Evolutionary conservation across 2,797 vertebrate genomes (phyloP).

Genomic region (Malurus leucopterus): DNA sequence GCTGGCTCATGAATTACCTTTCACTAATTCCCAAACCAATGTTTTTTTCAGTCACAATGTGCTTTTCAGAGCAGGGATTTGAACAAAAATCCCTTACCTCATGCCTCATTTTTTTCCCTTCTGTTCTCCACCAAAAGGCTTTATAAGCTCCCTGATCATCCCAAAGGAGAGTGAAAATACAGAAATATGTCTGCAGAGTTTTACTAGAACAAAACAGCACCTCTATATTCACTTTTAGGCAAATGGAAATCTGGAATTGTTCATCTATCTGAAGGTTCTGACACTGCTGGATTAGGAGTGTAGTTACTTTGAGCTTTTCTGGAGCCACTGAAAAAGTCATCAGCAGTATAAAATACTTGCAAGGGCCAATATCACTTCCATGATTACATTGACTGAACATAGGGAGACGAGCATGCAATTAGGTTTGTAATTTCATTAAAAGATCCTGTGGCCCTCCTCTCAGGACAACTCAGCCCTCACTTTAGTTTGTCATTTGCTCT

Average conservation of each 20-base stretch:
- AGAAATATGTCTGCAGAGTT: not conserved
- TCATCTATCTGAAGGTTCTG: not conserved
- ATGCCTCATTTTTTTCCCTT: not conserved
- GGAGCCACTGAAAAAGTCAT: not conserved
- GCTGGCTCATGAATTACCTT: not conserved
- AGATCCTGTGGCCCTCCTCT: not conserved
- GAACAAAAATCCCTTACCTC: not conserved
- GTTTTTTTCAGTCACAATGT: not conserved
- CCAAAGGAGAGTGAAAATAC: slow-evolving; percentile 2
- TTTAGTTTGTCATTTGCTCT: not conserved
- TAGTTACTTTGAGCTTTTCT: not conserved
- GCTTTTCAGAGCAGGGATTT: not conserved
- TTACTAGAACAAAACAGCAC: not conserved
- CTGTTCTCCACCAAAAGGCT: not conserved
- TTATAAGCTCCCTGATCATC: not conserved
- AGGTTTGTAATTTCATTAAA: not conserved
- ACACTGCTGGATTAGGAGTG: not conserved
- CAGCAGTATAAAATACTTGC: not conserved
- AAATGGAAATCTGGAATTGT: not conserved
- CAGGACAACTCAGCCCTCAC: not conserved
- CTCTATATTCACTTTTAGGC: not conserved
- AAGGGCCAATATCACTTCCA: not conserved
- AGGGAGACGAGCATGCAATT: not conserved
- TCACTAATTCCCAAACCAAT: not conserved
- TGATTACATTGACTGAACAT: not conserved